Evolutionary conservation across 2,113 vertebrate species (phyloP).

Genomic region (Chlorocebus sabaeus): DNA sequence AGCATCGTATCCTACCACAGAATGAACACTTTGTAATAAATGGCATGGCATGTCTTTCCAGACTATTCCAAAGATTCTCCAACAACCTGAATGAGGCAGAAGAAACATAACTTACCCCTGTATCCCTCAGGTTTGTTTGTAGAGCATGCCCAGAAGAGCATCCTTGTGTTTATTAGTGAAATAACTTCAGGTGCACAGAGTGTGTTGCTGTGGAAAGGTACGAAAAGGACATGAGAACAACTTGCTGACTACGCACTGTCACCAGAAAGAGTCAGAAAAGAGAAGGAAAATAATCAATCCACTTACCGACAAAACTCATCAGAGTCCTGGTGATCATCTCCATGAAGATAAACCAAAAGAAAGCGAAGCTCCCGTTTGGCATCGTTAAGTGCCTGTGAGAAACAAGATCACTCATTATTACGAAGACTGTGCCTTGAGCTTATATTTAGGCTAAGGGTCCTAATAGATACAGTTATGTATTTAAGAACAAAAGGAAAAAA

Average conservation of each 20-base stretch:
- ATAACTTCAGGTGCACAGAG: constrained; percentile 95
- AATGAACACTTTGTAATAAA: background rate
- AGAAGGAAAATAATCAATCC: background rate
- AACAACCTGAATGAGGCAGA: background rate
- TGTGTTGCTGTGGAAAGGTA: constrained; percentile 84
- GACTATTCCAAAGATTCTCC: background rate
- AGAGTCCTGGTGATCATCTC: constrained; percentile 98
- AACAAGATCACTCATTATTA: background rate
- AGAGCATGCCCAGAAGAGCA: constrained; percentile 99
- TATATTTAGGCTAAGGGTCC: background rate
- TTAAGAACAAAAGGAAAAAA: constrained; percentile 39
- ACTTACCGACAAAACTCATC: constrained; percentile 96
- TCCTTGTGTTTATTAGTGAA: constrained; percentile 94
- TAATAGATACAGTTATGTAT: background rate
- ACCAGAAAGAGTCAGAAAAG: background rate
- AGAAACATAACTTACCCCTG: constrained; percentile 87
- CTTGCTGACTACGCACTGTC: background rate
- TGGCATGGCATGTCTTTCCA: background rate
- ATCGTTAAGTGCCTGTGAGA: constrained; percentile 92
- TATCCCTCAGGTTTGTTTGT: constrained; percentile 98
- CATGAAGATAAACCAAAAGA: constrained; percentile 97
- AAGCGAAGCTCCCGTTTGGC: constrained; percentile 98
- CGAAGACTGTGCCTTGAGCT: background rate
- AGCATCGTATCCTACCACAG: background rate
- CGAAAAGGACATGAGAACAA: constrained; percentile 42